These are phyloP conservation scores for Notodonta dromedarius DNA, from an alignment of 2,888 invertebrate species.

Conservation along the genomic window DNA sequence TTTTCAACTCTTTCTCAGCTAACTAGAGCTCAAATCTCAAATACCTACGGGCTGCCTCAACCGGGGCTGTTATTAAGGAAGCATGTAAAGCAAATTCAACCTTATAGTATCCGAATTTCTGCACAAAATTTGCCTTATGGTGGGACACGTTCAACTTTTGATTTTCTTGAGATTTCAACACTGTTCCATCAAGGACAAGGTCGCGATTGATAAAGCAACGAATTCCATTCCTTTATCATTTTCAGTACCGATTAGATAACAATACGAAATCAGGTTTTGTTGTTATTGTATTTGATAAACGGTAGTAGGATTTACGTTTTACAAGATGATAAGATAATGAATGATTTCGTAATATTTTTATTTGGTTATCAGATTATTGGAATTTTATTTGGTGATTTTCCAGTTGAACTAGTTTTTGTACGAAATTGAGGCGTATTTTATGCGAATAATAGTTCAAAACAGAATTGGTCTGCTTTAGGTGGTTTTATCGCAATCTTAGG, in stretches of 20 bases:
- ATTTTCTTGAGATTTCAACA: constrained; percentile 1
- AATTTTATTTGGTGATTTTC: neutral
- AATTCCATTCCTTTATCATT: constrained; percentile 33
- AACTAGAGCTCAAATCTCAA: no score
- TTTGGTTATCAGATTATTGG: neutral
- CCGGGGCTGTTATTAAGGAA: no score
- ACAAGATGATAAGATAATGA: constrained; percentile 26
- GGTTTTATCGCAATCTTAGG: no score
- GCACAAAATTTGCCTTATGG: no score
- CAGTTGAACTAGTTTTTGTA: neutral
- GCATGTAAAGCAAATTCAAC: no score
- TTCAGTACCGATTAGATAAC: constrained; percentile 33
- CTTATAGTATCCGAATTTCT: no score
- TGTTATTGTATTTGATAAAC: constrained; percentile 14
- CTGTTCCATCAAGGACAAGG: constrained; percentile 29
- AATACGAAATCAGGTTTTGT: constrained; percentile 21
- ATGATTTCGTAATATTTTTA: constrained; percentile 12
- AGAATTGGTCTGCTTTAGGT: no score
- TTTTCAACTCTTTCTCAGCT: no score
- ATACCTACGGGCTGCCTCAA: no score
- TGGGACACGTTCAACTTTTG: no score
- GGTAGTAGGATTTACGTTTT: constrained; percentile 12
- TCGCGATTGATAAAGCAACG: constrained; percentile 32
- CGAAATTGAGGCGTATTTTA: neutral
- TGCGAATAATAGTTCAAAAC: no score